These are phyloP conservation scores for Merluccius polli DNA, from an alignment of 2,797 vertebrate species.

Conservation along the genomic window DNA sequence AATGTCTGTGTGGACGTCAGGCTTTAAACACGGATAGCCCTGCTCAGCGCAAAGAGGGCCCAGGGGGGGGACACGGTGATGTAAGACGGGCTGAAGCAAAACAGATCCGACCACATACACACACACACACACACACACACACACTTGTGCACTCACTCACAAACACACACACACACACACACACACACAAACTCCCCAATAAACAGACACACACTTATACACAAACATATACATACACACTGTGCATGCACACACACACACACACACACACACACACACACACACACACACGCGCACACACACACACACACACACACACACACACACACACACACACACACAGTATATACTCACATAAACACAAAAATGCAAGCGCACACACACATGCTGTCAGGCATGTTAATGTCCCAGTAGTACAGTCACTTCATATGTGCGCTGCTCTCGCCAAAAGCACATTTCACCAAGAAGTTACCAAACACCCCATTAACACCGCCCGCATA, in stretches of 20 bases:
- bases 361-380: too few species aligned
- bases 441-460: slow-evolving; percentile 17
- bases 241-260: too few species aligned
- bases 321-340: slow-evolving; percentile 7
- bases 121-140: slow-evolving; percentile 26
- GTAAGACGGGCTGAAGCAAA: slow-evolving; percentile 56
- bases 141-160: background rate
- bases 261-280: too few species aligned
- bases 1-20: background rate
- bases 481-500: background rate
- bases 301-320: slow-evolving; percentile 16
- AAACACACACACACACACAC: background rate
- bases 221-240: background rate
- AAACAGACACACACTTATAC: slow-evolving; percentile 15
- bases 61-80: slow-evolving; percentile 48
- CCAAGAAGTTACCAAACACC: background rate
- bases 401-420: slow-evolving; percentile 13
- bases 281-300: slow-evolving; percentile 27
- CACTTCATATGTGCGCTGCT: slow-evolving; percentile 20
- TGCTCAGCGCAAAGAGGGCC: slow-evolving; percentile 38
- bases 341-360: too few species aligned
- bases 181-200: slow-evolving; percentile 24
- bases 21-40: background rate
- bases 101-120: slow-evolving; percentile 37
- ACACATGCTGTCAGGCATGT: background rate